Conservation (phyloP, 2,888 invertebrate genomes). For the Lasius fuliginosus region DNA sequence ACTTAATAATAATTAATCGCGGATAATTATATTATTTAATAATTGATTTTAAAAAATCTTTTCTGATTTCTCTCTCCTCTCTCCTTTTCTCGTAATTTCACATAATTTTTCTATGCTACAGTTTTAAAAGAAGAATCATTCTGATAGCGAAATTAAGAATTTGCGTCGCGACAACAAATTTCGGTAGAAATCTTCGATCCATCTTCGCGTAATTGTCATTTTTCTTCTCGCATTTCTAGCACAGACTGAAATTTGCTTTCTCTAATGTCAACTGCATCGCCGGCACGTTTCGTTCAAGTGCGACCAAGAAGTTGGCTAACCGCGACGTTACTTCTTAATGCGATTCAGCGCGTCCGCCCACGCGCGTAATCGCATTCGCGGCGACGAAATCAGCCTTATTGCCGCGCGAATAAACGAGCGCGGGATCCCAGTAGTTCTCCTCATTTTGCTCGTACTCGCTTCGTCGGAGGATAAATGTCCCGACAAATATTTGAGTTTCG, state of each 20-base stretch:
- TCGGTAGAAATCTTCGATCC: not conserved
- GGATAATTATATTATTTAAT: not conserved
- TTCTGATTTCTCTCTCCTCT: not conserved
- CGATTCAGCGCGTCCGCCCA: constrained; percentile 27
- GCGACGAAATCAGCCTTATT: constrained; percentile 47
- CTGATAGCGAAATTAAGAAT: not conserved
- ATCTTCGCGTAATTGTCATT: not conserved
- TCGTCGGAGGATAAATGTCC: constrained; percentile 48
- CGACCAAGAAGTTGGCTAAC: constrained; percentile 39
- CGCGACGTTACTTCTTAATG: constrained; percentile 31
- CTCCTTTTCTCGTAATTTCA: not conserved
- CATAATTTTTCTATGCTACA: not conserved
- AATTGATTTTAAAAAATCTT: constrained; percentile 17
- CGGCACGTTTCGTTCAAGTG: constrained; percentile 27
- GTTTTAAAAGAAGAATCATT: not conserved
- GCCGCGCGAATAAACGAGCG: constrained; percentile 47
- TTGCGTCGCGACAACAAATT: not conserved
- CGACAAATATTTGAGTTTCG: constrained; percentile 52
- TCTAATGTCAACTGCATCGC: not conserved
- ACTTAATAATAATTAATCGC: constrained; percentile 38
- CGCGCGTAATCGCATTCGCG: constrained; percentile 53
- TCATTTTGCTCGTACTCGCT: constrained; percentile 43
- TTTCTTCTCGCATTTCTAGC: not conserved
- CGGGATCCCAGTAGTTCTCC: constrained; percentile 25
- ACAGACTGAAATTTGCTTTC: not conserved